These are phyloP conservation scores for Artibeus lituratus DNA, from an alignment of 2,797 vertebrate genomes.

Conservation along the genomic window DNA sequence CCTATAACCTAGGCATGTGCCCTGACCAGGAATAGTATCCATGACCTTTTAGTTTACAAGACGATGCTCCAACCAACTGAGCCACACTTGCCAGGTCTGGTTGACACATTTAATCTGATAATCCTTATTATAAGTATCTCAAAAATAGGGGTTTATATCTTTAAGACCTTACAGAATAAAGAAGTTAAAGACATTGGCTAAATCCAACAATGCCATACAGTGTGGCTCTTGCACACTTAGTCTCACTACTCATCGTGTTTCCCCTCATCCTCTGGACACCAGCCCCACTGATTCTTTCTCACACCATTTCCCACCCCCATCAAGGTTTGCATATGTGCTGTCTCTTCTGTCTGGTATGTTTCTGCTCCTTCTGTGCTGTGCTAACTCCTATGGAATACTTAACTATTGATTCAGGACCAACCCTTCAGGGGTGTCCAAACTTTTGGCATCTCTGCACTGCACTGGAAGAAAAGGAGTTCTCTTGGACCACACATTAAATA, in stretches of 20 bases:
- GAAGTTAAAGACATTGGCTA: neutral
- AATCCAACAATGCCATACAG: neutral
- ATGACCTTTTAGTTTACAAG: too few relatives aligned
- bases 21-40: neutral
- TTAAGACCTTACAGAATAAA: neutral
- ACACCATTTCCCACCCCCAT: neutral
- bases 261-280: too few relatives aligned
- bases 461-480: too few relatives aligned
- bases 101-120: neutral
- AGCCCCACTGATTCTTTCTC: neutral
- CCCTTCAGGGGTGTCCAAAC: neutral
- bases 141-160: neutral
- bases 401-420: neutral
- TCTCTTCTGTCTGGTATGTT: neutral
- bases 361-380: neutral
- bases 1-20: neutral
- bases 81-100: neutral
- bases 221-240: neutral
- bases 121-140: neutral
- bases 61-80: too few relatives aligned
- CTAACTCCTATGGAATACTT: neutral
- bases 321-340: neutral
- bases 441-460: too few relatives aligned
- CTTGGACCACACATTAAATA: too few relatives aligned
- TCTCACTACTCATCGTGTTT: fast-evolving